Conservation (phyloP, 2,113 vertebrate genomes). For the Tenrec ecaudatus region DNA sequence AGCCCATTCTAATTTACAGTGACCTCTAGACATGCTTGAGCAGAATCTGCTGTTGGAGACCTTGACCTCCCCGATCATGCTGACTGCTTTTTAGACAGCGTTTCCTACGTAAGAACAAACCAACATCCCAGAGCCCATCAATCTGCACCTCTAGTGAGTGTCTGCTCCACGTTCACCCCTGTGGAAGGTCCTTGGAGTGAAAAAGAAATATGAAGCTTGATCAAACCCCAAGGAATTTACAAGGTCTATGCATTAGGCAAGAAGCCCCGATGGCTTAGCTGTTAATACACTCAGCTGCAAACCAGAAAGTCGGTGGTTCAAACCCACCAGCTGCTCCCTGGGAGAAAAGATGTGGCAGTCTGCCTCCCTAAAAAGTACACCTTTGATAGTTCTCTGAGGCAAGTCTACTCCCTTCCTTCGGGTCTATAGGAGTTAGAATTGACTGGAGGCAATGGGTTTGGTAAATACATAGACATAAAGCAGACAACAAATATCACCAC, state of each 20-base stretch:
- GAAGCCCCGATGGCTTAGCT: background rate
- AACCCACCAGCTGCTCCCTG: background rate
- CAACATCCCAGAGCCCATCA: background rate
- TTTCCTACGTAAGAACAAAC: background rate
- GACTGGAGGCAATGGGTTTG: background rate
- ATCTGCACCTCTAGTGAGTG: background rate
- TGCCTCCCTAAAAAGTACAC: too few relatives aligned
- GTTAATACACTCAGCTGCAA: background rate
- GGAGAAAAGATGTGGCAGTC: too few relatives aligned
- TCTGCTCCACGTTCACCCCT: background rate
- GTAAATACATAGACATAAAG: background rate
- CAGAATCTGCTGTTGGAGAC: constrained; percentile 16
- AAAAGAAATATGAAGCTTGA: background rate
- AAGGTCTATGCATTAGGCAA: background rate
- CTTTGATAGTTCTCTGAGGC: too few relatives aligned
- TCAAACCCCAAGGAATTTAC: background rate
- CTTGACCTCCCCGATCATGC: background rate
- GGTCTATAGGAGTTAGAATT: background rate
- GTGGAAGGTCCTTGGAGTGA: background rate
- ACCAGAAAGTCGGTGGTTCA: too few relatives aligned
- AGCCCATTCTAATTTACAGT: constrained; percentile 29
- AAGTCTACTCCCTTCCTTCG: background rate
- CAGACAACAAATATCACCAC: background rate
- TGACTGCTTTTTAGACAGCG: background rate
- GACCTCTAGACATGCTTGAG: constrained; percentile 39